Base-by-base conservation (phyloP, 2,113 vertebrate species). In the Albula glossodonta region DNA sequence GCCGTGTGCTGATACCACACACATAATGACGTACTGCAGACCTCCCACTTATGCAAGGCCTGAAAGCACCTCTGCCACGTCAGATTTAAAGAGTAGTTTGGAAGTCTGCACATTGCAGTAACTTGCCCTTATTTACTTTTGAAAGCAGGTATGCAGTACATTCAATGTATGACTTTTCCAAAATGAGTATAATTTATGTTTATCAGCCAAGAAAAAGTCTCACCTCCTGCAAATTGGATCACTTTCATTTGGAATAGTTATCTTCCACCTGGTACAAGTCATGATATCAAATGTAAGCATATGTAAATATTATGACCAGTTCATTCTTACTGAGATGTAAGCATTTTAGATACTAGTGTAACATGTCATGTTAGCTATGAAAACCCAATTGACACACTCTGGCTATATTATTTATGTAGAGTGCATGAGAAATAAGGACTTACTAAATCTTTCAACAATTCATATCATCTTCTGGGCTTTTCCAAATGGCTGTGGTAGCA, bases 11-110 rank as follows among this genome's bases (percentile, higher is more conserved):
- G 60, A 63, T 66, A 83, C 82, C 82, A 66, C 82, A 83, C 82
- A 83, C 53, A 66, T 66, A 83, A 83, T 60, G 11, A 83, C 57
- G 51, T 15, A 83, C 22, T 81, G 51, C 78, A 80, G 78, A 80
- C 78, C 78, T 80, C 78, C 78, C 78, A 80, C 13, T 77, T 77
- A 19, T n/a, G 4, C 50, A 48, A 49, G 11, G 80, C 80, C 50
- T 52, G 13, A 25, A 51, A 53, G 51, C n/a, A 52, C 50, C 50
- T 81, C 19, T 51, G 50, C 50, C 80, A 51, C 49, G 70, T 74
- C 70, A 74, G 5, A 74, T n/a, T 74, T 74, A 74, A 74, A 74
- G 9, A 19, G 60, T 4, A 66, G 60, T 7, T 66, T 15, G 22
- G 60, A 66, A 66, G 22, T 5, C 60, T 15, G 60, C 60, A 15